Conservation (phyloP, 2,888 invertebrate genomes). For the Meandrusa payeni region DNA sequence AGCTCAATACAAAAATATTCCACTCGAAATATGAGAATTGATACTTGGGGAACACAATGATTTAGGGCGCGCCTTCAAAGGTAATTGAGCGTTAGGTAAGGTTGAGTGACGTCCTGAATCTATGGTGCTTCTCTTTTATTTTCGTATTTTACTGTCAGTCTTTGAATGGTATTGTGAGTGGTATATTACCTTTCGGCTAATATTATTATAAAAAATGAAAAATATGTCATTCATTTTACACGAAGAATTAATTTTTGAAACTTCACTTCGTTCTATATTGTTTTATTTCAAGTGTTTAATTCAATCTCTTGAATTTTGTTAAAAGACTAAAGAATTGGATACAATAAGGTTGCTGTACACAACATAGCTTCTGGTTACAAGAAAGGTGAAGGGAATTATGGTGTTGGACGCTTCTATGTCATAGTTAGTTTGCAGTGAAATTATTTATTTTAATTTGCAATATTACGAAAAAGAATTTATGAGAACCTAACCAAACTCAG, state of each 20-base stretch:
- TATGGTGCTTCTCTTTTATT: conserved; percentile 12
- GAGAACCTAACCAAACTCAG: no score
- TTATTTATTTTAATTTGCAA: no score
- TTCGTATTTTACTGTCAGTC: conserved; percentile 6
- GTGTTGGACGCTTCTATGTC: no score
- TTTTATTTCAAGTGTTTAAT: no score
- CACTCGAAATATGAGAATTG: conserved; percentile 21
- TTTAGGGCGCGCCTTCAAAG: conserved; percentile 20
- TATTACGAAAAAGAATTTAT: no score
- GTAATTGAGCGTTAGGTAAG: conserved; percentile 26
- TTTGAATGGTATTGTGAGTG: background rate
- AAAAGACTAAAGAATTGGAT: no score
- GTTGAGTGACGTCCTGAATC: conserved; percentile 24
- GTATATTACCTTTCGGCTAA: background rate
- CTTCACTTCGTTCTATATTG: background rate
- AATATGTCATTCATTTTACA: background rate
- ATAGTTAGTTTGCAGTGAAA: no score
- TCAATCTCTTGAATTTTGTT: no score
- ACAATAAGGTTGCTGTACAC: no score
- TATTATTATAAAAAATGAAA: background rate
- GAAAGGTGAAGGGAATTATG: no score
- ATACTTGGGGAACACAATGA: conserved; percentile 19
- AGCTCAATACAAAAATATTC: conserved; percentile 13
- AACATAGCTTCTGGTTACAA: no score
- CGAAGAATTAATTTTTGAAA: conserved; percentile 1